A percentile compares a stretch with the other conserved stretches of the same genome.
Evolutionary conservation across 2,113 vertebrate genomes (phyloP).

Genomic region (Psittacus erithacus): DNA sequence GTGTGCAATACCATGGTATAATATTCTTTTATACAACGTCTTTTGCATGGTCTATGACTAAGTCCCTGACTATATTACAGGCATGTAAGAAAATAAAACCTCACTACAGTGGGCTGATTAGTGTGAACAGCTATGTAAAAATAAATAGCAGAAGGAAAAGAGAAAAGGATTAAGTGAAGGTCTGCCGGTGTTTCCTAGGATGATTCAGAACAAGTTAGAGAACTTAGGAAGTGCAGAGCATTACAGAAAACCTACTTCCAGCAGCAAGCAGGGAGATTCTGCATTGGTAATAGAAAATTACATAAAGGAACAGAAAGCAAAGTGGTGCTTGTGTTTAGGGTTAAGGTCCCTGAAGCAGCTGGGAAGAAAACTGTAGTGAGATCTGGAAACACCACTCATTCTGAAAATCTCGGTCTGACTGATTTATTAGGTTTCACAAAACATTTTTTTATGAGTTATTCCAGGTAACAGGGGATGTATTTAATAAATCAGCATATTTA

Average conservation of each 20-base stretch:
- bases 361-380: neutral
- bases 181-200: neutral
- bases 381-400: neutral
- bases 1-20: rapidly evolving
- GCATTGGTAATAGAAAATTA: neutral
- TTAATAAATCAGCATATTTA: neutral
- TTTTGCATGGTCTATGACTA: neutral
- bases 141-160: neutral
- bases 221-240: neutral
- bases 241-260: neutral
- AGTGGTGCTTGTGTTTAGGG: neutral
- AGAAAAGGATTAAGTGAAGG: neutral
- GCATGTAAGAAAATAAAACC: neutral
- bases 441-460: neutral
- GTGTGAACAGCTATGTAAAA: neutral
- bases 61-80: neutral
- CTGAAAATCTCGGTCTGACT: neutral
- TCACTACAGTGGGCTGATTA: neutral
- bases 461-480: neutral
- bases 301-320: neutral
- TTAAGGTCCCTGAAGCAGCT: neutral
- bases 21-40: neutral
- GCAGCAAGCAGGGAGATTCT: neutral
- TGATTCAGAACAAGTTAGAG: neutral
- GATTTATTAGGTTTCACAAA: neutral